Evolutionary conservation across 2,888 invertebrate genomes (phyloP).

Genomic region (Drosophila affinis): DNA sequence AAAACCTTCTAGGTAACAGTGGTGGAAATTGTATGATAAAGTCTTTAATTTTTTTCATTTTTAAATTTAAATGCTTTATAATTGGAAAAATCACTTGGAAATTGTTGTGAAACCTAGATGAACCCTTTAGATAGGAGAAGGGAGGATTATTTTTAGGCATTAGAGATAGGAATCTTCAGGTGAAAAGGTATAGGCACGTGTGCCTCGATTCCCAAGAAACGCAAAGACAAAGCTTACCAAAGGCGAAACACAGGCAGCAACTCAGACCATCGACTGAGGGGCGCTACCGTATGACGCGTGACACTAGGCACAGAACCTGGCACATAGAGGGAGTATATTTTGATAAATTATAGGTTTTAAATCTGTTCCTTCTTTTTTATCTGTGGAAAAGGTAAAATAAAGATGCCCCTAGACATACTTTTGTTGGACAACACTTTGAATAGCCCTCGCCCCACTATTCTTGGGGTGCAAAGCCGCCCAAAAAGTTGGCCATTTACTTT

Average conservation of each 20-base stretch:
- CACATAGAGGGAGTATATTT: neutral
- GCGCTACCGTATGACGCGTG: neutral
- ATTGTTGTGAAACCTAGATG: neutral
- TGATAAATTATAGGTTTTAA: neutral
- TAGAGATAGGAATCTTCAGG: neutral
- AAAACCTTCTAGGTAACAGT: slow-evolving; percentile 35
- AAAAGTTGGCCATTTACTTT: slow-evolving; percentile 22
- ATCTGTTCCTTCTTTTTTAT: neutral
- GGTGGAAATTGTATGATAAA: neutral
- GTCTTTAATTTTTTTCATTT: neutral
- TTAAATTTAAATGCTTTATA: neutral
- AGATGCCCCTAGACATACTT: too few relatives aligned
- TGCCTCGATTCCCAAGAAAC: neutral
- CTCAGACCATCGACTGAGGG: neutral
- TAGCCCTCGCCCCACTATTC: neutral
- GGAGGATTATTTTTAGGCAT: neutral
- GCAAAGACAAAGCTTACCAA: neutral
- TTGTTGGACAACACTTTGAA: neutral
- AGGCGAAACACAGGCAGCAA: neutral
- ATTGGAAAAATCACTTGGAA: neutral
- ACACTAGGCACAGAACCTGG: neutral
- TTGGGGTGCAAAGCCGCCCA: neutral
- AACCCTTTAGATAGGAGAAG: neutral
- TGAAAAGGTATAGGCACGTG: too few relatives aligned
- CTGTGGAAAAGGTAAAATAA: neutral